These are phyloP conservation scores for Colaptes auratus DNA, from an alignment of 2,113 vertebrate genomes.

Conservation along the genomic window DNA sequence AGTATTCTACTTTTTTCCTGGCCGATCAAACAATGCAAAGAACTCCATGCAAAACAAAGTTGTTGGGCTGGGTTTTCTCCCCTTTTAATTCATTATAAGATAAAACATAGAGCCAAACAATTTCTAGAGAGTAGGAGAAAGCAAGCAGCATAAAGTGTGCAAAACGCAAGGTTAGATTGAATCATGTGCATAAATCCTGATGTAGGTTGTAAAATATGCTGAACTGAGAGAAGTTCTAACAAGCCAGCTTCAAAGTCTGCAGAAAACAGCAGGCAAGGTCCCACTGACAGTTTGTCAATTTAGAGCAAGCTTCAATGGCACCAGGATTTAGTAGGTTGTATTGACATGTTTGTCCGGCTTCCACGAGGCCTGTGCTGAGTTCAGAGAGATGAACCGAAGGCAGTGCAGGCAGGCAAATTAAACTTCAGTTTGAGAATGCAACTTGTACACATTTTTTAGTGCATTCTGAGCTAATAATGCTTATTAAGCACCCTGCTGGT, in stretches of 20 bases:
- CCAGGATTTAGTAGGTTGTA: background rate
- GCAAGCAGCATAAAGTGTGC: background rate
- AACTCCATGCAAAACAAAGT: background rate
- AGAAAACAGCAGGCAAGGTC: background rate
- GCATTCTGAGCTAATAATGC: background rate
- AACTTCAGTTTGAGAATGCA: background rate
- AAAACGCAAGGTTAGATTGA: background rate
- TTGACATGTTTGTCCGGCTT: background rate
- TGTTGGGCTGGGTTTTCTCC: background rate
- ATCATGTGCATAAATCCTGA: background rate
- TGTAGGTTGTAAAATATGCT: background rate
- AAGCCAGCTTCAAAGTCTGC: background rate
- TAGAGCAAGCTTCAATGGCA: background rate
- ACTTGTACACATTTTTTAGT: background rate
- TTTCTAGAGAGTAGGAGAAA: background rate
- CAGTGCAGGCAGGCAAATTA: background rate
- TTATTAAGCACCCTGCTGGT: background rate
- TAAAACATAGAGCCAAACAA: slow-evolving; percentile 64
- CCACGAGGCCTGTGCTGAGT: background rate
- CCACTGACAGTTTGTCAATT: background rate
- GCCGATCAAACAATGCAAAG: background rate
- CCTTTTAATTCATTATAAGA: slow-evolving; percentile 52
- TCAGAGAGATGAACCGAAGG: background rate
- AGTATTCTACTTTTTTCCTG: background rate
- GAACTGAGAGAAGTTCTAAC: background rate